Base-by-base conservation (phyloP, 2,888 invertebrate genomes). In the Nebria brevicollis region DNA sequence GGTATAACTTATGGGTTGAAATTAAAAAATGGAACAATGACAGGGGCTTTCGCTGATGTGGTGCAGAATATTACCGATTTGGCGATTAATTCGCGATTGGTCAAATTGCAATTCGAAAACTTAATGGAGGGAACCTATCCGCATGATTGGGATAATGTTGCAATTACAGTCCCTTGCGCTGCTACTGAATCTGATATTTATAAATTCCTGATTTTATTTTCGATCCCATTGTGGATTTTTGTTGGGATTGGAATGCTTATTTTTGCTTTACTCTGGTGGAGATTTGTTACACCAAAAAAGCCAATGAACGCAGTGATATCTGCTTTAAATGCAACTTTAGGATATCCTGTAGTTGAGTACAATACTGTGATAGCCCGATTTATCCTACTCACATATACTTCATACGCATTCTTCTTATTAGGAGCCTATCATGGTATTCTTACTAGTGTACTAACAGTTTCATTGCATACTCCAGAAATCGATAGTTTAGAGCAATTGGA, bases 51-150 rank as follows among this genome's bases (percentile, higher is more conserved):
- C 6, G 88, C 89, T 6, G 92, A 91, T 75, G 75, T 82, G 2
- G 75, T 66, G 13, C 15, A 77, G 20, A 77, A 78, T 34, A 15
- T 72, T 73, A 88, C 91, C 0, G 92, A 92, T 82, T 84, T 92
- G 20, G 91, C 92, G 82, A 85, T 92, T 7, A 92, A 89, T 83
- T 90, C 91, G 0, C 87, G 92, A 77, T 91, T 92, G 72, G 86
- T 92, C 4, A 90, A 91, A 78, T 89, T 89, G 75, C 88, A 89
- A 0, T 92, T 91, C 83, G 88, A 89, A 15, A 90, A 90, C 0
- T 89, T 89, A 75, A 90, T 91, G 15, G 93, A 93, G 81, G 89
- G 89, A 1, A 91, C 92, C 0, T 89, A 91, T 75, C 91, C 91
- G 2, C 87, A 91, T 6, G 87, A 85, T 10, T 66, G 78, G 25